Conservation (phyloP, 2,113 vertebrate genomes). For the Acrocephalus arundinaceus region DNA sequence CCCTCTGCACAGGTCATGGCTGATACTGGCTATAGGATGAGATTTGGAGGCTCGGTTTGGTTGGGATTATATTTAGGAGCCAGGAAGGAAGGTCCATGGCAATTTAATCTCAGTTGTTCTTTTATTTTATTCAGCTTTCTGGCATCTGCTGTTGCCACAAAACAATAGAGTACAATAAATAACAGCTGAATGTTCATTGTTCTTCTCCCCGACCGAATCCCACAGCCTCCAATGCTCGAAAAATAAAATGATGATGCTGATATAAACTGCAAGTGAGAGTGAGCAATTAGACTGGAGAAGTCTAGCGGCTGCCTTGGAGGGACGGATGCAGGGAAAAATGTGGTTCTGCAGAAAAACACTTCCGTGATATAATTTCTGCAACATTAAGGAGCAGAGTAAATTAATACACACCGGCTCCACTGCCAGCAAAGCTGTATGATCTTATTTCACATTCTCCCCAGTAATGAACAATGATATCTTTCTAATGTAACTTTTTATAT, state of each 20-base stretch:
- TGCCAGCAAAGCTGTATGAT: conserved; percentile 15
- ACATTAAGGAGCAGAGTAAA: conserved; percentile 51
- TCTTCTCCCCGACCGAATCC: conserved; percentile 23
- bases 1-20: background rate
- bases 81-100: conserved; percentile 56
- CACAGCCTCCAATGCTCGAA: conserved; percentile 32
- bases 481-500: background rate
- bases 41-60: background rate
- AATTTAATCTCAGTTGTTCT: conserved; percentile 64
- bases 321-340: conserved; percentile 51
- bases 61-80: conserved; percentile 49
- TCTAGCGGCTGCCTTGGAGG: conserved; percentile 61
- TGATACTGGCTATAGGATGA: background rate
- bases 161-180: conserved; percentile 67
- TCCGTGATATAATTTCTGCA: conserved; percentile 57
- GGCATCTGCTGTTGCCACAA: conserved; percentile 69
- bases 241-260: conserved; percentile 61
- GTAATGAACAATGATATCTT: conserved; percentile 38
- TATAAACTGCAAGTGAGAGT: conserved; percentile 61
- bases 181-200: conserved; percentile 71
- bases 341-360: conserved; percentile 53
- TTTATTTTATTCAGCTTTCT: conserved; percentile 59
- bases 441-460: conserved; percentile 16
- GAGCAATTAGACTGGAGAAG: conserved; percentile 58
- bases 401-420: conserved; percentile 8